Evolutionary conservation across 2,888 invertebrate genomes (phyloP).

Genomic region (Melanchra persicariae): DNA sequence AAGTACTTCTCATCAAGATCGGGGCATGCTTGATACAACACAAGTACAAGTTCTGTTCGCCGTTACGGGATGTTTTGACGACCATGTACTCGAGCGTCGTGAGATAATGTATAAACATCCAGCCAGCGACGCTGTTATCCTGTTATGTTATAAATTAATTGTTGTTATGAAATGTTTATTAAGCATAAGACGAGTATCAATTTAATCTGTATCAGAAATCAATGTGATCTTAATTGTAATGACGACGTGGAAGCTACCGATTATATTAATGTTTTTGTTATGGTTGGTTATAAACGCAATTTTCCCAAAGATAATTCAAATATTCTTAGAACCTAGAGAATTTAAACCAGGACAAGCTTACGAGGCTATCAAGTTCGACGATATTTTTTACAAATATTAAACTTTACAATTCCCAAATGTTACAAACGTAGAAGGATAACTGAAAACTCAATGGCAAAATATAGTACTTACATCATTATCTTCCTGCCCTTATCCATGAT

Average conservation of each 20-base stretch:
- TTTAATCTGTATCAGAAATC: slow-evolving; percentile 18
- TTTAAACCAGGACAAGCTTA: slow-evolving; percentile 8
- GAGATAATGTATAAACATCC: slow-evolving; percentile 73
- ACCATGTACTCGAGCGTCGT: slow-evolving; percentile 55
- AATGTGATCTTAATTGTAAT: slow-evolving; percentile 5
- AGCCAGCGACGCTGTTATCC: slow-evolving; percentile 57
- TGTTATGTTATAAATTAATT: slow-evolving; percentile 61
- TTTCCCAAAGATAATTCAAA: neutral
- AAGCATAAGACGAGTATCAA: slow-evolving; percentile 29
- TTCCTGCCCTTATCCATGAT: too few relatives aligned
- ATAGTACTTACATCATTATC: neutral
- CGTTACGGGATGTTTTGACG: slow-evolving; percentile 70
- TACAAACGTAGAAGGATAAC: neutral
- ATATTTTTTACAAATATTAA: neutral
- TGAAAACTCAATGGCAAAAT: neutral
- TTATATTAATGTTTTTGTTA: neutral
- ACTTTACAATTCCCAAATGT: neutral
- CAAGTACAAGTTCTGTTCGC: slow-evolving; percentile 29
- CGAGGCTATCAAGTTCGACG: neutral
- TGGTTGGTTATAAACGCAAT: neutral
- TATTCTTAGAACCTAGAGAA: neutral
- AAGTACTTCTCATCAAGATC: slow-evolving; percentile 3
- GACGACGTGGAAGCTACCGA: neutral
- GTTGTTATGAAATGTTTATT: slow-evolving; percentile 43
- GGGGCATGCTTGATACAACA: slow-evolving; percentile 24